A percentile compares a stretch with the other conserved stretches of the same genome.
These are phyloP conservation scores for Drosophila serrata DNA, from an alignment of 1,140 invertebrate species.

Conservation along the genomic window DNA sequence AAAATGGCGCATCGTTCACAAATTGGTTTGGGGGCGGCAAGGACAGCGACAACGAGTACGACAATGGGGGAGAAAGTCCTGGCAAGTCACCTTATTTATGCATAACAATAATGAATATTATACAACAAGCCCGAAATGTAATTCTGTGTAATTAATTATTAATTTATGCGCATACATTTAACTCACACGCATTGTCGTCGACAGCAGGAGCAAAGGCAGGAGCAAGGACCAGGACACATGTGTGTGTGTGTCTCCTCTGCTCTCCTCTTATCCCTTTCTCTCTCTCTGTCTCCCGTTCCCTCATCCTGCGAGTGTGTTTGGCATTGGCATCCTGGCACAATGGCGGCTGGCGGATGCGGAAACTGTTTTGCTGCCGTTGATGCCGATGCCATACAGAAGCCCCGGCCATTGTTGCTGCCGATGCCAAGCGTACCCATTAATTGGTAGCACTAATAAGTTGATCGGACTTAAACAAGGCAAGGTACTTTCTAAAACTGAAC, in stretches of 20 bases:
- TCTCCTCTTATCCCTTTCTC: not conserved
- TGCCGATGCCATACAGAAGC: constrained; percentile 64
- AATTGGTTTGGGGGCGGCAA: constrained; percentile 47
- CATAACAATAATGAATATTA: constrained; percentile 85
- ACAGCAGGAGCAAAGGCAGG: constrained; percentile 35
- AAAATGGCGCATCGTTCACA: constrained; percentile 69
- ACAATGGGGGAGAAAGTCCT: constrained; percentile 19
- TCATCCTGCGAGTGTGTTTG: constrained; percentile 50
- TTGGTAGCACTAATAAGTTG: constrained; percentile 25
- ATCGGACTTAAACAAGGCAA: constrained; percentile 12
- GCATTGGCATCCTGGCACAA: constrained; percentile 80
- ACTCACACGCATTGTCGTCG: constrained; percentile 84
- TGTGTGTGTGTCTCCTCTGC: constrained; percentile 19
- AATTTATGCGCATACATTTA: constrained; percentile 85
- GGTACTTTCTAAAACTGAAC: not conserved
- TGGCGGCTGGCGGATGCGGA: constrained; percentile 81
- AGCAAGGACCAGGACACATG: constrained; percentile 42
- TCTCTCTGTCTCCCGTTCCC: not conserved
- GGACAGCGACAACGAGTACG: not conserved
- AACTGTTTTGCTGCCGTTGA: constrained; percentile 83
- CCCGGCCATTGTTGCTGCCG: constrained; percentile 63
- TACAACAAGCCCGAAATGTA: constrained; percentile 85
- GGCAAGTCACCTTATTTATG: constrained; percentile 83
- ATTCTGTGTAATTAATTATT: constrained; percentile 85
- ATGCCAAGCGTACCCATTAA: constrained; percentile 38